Evolutionary conservation across 2,113 vertebrate species (phyloP).

Genomic region (Pipa parva): DNA sequence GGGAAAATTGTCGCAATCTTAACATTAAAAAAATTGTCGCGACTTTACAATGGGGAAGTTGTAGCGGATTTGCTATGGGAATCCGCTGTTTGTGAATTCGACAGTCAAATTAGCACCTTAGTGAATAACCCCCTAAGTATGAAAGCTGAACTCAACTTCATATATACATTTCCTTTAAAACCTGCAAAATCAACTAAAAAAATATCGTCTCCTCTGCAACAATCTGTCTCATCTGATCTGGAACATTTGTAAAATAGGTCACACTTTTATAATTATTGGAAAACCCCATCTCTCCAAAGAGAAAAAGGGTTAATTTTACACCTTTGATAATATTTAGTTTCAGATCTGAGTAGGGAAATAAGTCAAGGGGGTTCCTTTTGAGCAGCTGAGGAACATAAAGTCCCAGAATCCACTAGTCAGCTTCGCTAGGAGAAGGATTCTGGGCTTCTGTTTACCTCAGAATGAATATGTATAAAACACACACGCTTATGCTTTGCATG

Average conservation of each 20-base stretch:
- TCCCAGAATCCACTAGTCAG: too few relatives aligned
- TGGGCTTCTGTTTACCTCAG: too few relatives aligned
- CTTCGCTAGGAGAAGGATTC: too few relatives aligned
- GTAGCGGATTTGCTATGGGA: too few relatives aligned
- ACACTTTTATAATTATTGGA: not conserved
- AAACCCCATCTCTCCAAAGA: conserved; percentile 1
- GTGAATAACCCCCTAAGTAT: not conserved
- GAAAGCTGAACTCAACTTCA: not conserved
- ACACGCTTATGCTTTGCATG: too few relatives aligned
- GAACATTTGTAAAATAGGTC: not conserved
- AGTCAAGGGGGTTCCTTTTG: not conserved
- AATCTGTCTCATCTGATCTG: not conserved
- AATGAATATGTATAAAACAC: too few relatives aligned
- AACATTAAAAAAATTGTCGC: too few relatives aligned
- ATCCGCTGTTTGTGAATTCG: too few relatives aligned
- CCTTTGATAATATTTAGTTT: not conserved
- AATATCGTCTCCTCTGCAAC: not conserved
- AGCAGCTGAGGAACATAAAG: too few relatives aligned
- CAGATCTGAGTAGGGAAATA: not conserved
- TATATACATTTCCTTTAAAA: not conserved
- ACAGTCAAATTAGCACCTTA: too few relatives aligned
- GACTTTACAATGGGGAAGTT: too few relatives aligned
- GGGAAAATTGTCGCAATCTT: too few relatives aligned
- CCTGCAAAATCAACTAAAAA: not conserved
- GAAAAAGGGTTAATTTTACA: conserved; percentile 1